Evolutionary conservation across 1,140 invertebrate species (phyloP), one percentile per base, ranked within the genome.

Genomic region (Saccostrea echinata): DNA sequence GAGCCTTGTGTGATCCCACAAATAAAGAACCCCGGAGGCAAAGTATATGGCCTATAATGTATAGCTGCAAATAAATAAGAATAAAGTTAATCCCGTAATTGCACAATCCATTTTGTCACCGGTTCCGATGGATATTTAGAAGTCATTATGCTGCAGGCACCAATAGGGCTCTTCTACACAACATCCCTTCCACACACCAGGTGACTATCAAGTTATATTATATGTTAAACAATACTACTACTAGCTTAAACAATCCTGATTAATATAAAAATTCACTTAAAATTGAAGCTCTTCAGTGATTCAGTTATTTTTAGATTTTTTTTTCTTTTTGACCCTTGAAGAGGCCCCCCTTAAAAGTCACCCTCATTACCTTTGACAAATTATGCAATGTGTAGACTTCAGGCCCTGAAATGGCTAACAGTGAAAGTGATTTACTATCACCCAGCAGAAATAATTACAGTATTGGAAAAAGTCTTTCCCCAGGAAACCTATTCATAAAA

Each of bases 31-130:
- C 68, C 27, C 33, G n/a, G 6, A 71, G 27, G 27, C 64, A 71
- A 27, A 30, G 12, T 71, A 30, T 13, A 76, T 33, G 30, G 27
- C 68, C 68, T 30, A 76, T 76, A 76, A 76, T 76, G 68, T 76
- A 35, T 76, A 27, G 16, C 68, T 35, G 68, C 68, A 76, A 76
- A 30, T 76, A 21, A 64, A 64, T 64, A 64, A 64, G 57, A 64
- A 64, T 64, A 64, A 76, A 76, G 27, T 76, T 76, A 76, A 76
- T 76, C 27, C 27, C 6, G 4, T 64, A 64, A 76, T 76, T 76
- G 68, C 68, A 27, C 64, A 76, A 76, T 33, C 68, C 68, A 76
- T 76, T 76, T 76, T 33, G 68, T 76, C 68, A 61, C 24, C 27
- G 33, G 57, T 33, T 76, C 30, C 24, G 68, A 76, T 76, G 68